Percentiles rank a stretch among this genome's conserved stretches.
Evolutionary conservation across 2,113 vertebrate species (phyloP).

Genomic region (Phalacrocorax pelagicus): DNA sequence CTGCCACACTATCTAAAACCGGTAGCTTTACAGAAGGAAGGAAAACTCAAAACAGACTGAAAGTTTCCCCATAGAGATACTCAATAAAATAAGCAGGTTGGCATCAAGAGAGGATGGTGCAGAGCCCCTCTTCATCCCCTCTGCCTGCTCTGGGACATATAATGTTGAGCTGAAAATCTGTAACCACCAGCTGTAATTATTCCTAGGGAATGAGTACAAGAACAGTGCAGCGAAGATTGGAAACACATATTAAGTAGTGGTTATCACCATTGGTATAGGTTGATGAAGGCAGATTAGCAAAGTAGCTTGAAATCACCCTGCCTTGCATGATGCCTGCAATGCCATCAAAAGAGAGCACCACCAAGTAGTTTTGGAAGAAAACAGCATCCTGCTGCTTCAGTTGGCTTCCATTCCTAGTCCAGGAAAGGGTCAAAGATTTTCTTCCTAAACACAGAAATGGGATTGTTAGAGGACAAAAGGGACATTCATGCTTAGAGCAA

Average conservation of each 20-base stretch:
- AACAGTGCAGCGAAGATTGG: background rate
- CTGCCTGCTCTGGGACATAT: background rate
- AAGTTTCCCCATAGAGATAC: background rate
- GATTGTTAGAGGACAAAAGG: slow-evolving; percentile 16
- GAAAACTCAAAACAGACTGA: background rate
- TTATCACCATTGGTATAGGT: background rate
- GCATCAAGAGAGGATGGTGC: background rate
- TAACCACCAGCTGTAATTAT: background rate
- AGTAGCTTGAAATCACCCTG: background rate
- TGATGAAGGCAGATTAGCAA: background rate
- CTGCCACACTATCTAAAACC: background rate
- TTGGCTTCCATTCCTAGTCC: background rate
- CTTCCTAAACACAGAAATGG: slow-evolving; percentile 2
- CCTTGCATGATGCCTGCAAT: background rate
- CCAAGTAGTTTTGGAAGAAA: background rate
- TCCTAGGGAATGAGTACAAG: background rate
- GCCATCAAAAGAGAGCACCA: background rate
- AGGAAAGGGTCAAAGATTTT: background rate
- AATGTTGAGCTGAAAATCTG: background rate
- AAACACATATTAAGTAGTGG: background rate
- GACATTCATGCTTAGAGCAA: slow-evolving; percentile 20
- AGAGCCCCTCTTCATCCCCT: background rate
- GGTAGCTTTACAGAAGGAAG: background rate
- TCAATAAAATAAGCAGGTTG: background rate
- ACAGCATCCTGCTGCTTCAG: background rate